phyloP scores from a whole-genome alignment of 2,888 invertebrate species.

The Drosophila acutilabella region DNA sequence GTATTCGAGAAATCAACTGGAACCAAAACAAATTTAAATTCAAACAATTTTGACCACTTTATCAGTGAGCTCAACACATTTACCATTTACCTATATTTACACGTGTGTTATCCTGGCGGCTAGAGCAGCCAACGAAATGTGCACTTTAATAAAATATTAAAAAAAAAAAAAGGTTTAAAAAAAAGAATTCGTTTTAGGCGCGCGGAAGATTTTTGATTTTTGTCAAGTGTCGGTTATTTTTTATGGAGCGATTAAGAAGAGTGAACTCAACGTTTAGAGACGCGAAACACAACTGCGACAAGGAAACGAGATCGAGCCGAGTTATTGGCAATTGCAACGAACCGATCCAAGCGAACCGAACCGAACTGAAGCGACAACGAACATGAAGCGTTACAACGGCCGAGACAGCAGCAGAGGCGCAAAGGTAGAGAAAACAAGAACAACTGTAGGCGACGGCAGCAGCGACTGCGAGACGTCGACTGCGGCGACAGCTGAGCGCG shows the following conservation, averaged over 20 bases:
- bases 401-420: background rate
- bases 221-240: constrained; percentile 12
- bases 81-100: constrained; percentile 49
- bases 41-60: background rate
- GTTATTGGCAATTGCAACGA: constrained; percentile 73
- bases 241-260: constrained; percentile 11
- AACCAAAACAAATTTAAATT: too few relatives aligned
- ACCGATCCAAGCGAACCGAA: constrained; percentile 19
- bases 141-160: constrained; percentile 26
- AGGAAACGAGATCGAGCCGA: constrained; percentile 71
- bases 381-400: constrained; percentile 14
- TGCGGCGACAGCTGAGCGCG: constrained; percentile 33
- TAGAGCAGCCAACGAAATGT: constrained; percentile 18
- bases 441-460: background rate
- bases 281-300: constrained; percentile 80
- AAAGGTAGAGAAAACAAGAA: background rate
- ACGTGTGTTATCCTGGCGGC: constrained; percentile 45
- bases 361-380: constrained; percentile 13
- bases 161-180: constrained; percentile 26
- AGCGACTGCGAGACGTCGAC: background rate
- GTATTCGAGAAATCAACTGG: too few relatives aligned
- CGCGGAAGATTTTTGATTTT: constrained; percentile 26
- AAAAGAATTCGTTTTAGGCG: constrained; percentile 28
- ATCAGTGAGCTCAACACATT: background rate
- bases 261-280: constrained; percentile 73